A percentile compares a stretch with the other conserved stretches of the same genome.
phyloP scores from a whole-genome alignment of 2,113 vertebrate genomes.

The Puma concolor region DNA sequence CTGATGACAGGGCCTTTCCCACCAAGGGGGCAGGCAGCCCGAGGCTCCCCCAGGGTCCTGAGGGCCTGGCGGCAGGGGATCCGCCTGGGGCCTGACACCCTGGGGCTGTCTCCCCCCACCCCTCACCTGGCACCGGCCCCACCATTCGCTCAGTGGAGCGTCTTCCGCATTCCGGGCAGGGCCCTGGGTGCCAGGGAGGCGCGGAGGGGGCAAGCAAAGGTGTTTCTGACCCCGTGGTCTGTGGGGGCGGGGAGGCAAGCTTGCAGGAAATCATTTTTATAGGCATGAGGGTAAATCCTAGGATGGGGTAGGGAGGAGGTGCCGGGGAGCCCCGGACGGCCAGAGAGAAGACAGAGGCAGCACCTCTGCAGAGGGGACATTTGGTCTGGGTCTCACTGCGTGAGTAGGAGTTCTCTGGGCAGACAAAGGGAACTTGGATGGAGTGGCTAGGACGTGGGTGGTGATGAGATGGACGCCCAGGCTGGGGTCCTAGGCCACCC shows the following conservation, averaged over 20 bases:
- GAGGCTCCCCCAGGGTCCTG: not conserved
- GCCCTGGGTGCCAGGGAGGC: not conserved
- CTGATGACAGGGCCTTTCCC: accelerated
- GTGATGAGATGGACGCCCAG: not conserved
- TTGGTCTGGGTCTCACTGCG: not conserved
- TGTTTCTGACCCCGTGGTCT: accelerated
- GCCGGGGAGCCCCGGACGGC: accelerated
- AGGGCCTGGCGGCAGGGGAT: too few relatives aligned
- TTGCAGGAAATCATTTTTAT: not conserved
- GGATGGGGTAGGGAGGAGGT: not conserved
- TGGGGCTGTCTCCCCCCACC: too few relatives aligned
- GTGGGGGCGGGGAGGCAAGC: accelerated
- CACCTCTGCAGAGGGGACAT: not conserved
- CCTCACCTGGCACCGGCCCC: not conserved
- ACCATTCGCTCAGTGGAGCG: not conserved
- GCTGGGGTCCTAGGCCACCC: not conserved
- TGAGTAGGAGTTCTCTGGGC: not conserved
- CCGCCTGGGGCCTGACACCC: not conserved
- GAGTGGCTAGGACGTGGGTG: not conserved
- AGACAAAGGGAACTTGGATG: not conserved
- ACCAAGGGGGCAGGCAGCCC: not conserved
- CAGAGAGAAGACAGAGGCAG: not conserved
- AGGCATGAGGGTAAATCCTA: not conserved
- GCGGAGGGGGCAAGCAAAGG: not conserved
- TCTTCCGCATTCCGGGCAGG: accelerated